Conservation (phyloP, 2,888 invertebrate genomes). For the Dyspetes luteomarginatus region DNA sequence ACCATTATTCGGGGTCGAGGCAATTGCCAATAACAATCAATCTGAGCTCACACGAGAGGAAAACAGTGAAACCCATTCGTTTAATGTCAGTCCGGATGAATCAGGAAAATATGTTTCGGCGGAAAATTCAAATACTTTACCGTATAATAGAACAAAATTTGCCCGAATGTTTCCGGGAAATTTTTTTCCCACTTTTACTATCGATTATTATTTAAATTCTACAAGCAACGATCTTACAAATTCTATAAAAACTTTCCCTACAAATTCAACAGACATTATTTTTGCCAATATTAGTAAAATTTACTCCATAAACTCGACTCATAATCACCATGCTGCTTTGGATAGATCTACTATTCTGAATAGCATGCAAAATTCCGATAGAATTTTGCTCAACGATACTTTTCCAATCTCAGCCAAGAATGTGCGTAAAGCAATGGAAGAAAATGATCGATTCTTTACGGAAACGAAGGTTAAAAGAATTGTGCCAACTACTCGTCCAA, state of each 20-base stretch:
- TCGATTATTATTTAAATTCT: neutral
- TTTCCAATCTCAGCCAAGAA: neutral
- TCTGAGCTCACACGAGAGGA: neutral
- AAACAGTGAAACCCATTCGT: neutral
- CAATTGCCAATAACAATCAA: slow-evolving; percentile 14
- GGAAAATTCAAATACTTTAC: neutral
- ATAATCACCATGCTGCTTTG: neutral
- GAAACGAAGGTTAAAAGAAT: neutral
- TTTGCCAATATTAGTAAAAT: neutral
- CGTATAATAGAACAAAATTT: neutral
- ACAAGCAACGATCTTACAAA: neutral
- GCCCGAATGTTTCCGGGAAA: neutral
- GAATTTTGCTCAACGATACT: neutral
- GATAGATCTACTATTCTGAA: neutral
- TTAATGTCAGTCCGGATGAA: neutral
- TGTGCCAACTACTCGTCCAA: neutral
- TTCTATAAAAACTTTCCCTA: neutral
- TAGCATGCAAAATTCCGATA: neutral
- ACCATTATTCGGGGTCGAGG: neutral
- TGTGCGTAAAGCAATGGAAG: neutral
- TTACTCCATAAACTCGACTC: neutral
- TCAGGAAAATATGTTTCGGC: neutral
- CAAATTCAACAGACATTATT: neutral
- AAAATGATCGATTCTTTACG: neutral
- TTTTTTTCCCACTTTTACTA: neutral